Conservation (phyloP, 1,140 invertebrate species). For the Drosophila albomicans region DNA sequence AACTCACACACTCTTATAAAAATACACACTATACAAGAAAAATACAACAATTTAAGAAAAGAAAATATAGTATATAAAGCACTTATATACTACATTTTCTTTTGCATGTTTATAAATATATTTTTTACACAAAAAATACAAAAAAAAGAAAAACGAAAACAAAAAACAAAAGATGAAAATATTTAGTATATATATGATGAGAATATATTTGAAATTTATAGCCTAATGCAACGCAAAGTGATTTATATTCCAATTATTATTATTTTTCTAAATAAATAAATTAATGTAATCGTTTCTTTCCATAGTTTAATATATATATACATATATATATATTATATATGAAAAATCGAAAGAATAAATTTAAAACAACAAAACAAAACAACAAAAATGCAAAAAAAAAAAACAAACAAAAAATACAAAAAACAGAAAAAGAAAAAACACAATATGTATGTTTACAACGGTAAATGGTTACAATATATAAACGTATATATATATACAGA, state of each 20-base stretch:
- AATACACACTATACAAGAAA: conserved; percentile 26
- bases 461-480: conserved; percentile 64
- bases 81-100: conserved; percentile 19
- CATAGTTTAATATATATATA: conserved; percentile 52
- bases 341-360: conserved; percentile 59
- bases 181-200: conserved; percentile 53
- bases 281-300: conserved; percentile 66
- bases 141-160: conserved; percentile 19
- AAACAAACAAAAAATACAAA: conserved; percentile 49
- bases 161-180: conserved; percentile 33
- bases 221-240: conserved; percentile 76
- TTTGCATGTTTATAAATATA: conserved; percentile 40
- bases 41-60: conserved; percentile 8
- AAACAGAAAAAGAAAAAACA: conserved; percentile 42
- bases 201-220: conserved; percentile 67
- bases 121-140: conserved; percentile 46
- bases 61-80: conserved; percentile 27
- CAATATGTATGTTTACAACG: conserved; percentile 67
- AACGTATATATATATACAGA: conserved; percentile 36
- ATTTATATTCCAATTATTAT: conserved; percentile 83
- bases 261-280: conserved; percentile 81
- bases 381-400: conserved; percentile 31
- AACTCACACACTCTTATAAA: conserved; percentile 21
- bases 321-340: conserved; percentile 12
- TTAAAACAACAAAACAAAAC: conserved; percentile 33